Evolutionary conservation across 2,797 vertebrate genomes (phyloP).

Genomic region (Catharus ustulatus): DNA sequence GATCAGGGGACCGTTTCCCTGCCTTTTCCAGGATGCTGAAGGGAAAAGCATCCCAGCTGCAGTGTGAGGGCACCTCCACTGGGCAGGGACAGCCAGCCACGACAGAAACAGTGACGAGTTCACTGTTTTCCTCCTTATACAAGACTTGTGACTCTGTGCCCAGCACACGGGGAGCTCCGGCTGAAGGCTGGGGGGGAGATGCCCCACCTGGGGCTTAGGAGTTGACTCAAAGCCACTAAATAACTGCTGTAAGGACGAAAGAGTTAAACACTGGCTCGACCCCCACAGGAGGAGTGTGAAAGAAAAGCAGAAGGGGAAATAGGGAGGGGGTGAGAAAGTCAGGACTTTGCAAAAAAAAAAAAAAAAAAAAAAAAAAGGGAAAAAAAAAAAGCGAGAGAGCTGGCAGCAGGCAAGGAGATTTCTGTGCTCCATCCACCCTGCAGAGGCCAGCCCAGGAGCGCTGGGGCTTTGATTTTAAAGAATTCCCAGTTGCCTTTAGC

Average conservation of each 20-base stretch:
- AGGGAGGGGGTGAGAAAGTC: slow-evolving; percentile 9
- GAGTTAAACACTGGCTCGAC: slow-evolving; percentile 1
- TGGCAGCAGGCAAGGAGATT: not conserved
- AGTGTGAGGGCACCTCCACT: slow-evolving; percentile 1
- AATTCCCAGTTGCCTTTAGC: not conserved
- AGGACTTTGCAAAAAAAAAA: not conserved
- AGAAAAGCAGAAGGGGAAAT: slow-evolving; percentile 13
- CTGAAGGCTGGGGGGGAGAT: not conserved
- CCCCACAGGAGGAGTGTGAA: not conserved
- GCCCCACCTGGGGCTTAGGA: not conserved
- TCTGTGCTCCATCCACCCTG: not conserved
- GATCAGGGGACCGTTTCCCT: not conserved
- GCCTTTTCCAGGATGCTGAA: slow-evolving; percentile 1
- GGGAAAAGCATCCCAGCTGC: slow-evolving; percentile 14
- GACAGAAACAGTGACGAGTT: not conserved
- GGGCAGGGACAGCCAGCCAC: not conserved
- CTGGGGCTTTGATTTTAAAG: not conserved
- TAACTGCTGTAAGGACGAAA: not conserved
- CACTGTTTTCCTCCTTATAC: not conserved
- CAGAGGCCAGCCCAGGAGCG: not conserved
- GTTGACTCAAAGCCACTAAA: not conserved
- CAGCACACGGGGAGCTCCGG: not conserved
- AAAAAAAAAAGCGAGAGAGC: not conserved
- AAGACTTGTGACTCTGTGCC: not conserved
- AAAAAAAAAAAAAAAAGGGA: not conserved